A percentile compares a stretch with the other conserved stretches of the same genome.
These are phyloP conservation scores for Chloroceryle inda DNA, from an alignment of 2,797 vertebrate genomes.

Conservation along the genomic window DNA sequence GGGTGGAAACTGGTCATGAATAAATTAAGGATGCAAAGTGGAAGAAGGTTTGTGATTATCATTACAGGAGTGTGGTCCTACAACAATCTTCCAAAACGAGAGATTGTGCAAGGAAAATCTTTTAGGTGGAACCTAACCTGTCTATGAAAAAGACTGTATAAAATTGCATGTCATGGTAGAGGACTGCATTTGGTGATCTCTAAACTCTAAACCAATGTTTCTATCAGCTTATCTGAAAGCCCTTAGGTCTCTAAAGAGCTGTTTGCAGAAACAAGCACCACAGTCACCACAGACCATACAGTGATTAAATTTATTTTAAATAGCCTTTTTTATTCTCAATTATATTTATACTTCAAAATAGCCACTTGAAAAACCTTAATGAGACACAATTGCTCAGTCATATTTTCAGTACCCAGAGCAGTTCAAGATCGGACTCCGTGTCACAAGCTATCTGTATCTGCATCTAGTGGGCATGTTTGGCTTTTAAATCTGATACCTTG, in stretches of 20 bases:
- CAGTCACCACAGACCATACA: not conserved
- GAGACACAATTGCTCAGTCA: not conserved
- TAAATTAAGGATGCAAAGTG: not conserved
- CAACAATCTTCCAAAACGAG: not conserved
- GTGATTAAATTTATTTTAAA: not conserved
- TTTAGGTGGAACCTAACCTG: not conserved
- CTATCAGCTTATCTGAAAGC: not conserved
- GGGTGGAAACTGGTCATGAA: not conserved
- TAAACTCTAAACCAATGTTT: not conserved
- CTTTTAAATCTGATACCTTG: not conserved
- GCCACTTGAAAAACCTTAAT: slow-evolving; percentile 1
- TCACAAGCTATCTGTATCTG: slow-evolving; percentile 8
- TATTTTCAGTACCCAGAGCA: not conserved
- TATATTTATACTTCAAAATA: slow-evolving; percentile 30
- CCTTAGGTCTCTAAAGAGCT: not conserved
- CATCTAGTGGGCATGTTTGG: not conserved
- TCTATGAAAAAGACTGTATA: not conserved
- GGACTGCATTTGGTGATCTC: not conserved
- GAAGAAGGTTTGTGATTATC: not conserved
- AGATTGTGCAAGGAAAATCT: not conserved
- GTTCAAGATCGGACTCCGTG: not conserved
- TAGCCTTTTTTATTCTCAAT: not conserved
- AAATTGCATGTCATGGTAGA: not conserved
- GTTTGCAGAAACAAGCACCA: not conserved
- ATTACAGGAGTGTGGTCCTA: not conserved